A percentile compares a stretch with the other conserved stretches of the same genome.
Evolutionary conservation across 2,797 vertebrate species (phyloP).

Genomic region (Bradypus variegatus): DNA sequence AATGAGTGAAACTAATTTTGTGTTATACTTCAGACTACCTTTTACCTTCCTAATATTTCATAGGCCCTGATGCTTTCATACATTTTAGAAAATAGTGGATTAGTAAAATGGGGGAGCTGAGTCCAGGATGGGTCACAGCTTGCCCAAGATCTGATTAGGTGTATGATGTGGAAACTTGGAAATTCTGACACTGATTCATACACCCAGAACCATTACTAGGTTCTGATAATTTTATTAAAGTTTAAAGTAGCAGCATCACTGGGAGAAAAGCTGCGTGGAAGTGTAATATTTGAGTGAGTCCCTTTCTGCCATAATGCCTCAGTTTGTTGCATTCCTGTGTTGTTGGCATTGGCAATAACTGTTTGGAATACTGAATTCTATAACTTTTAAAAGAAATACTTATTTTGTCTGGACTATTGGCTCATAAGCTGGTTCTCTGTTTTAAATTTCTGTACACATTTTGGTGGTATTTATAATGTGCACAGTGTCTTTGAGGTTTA

Average conservation of each 20-base stretch:
- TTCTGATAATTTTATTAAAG: constrained; percentile 6
- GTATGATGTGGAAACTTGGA: constrained; percentile 20
- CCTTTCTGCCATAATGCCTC: not conserved
- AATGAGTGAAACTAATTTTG: constrained; percentile 4
- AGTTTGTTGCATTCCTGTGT: not conserved
- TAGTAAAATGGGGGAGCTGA: not conserved
- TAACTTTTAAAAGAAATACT: not conserved
- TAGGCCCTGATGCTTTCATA: not conserved
- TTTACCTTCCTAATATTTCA: not conserved
- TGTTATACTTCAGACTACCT: not conserved
- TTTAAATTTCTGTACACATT: constrained; percentile 26
- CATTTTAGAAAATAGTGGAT: not conserved
- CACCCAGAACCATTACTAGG: not conserved
- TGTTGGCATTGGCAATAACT: not conserved
- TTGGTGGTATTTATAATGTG: not conserved
- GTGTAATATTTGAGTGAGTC: not conserved
- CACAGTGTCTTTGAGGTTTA: constrained; percentile 24
- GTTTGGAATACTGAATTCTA: not conserved
- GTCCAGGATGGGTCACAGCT: not conserved
- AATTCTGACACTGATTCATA: not conserved
- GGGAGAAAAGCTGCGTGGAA: not conserved
- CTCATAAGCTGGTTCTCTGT: not conserved
- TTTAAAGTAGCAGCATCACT: not conserved
- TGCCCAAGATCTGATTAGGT: not conserved
- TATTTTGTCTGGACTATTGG: not conserved